A percentile compares a stretch with the other conserved stretches of the same genome.
Conservation (phyloP, 1,140 invertebrate species). For the Gyrodactylus salaris region DNA sequence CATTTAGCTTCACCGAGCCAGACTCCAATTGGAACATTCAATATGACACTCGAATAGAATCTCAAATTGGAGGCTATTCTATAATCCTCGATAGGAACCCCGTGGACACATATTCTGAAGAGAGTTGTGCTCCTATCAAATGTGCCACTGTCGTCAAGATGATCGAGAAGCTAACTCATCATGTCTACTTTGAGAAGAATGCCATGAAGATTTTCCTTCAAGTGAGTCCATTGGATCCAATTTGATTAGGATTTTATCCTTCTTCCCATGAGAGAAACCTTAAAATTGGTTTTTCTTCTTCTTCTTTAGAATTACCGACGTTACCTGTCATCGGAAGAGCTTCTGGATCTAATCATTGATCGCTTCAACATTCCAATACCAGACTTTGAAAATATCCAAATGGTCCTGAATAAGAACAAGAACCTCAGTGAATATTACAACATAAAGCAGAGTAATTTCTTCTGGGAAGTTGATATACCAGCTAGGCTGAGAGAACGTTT, state of each 20-base stretch:
- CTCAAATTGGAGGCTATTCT: not conserved
- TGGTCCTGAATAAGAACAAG: not conserved
- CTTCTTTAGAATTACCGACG: not conserved
- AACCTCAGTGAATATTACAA: not conserved
- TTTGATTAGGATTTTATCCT: no score
- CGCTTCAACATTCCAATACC: not conserved
- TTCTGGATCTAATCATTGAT: constrained; percentile 1
- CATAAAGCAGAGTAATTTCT: no score
- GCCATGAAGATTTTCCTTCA: not conserved
- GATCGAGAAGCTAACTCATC: not conserved
- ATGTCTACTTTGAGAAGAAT: not conserved
- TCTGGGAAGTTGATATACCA: not conserved
- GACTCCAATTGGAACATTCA: constrained; percentile 1
- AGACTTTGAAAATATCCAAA: not conserved
- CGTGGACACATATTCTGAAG: not conserved
- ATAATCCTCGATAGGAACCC: not conserved
- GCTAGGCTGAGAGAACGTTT: not conserved
- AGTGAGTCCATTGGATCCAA: no score
- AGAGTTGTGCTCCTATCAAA: not conserved
- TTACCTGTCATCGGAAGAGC: not conserved
- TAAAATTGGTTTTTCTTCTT: no score
- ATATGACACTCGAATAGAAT: not conserved
- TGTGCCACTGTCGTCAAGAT: not conserved
- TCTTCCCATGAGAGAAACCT: no score
- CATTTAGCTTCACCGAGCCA: not conserved